Evolutionary conservation across 2,888 invertebrate genomes (phyloP), one percentile per base, ranked within the genome.

Genomic region (Phengaris arion): DNA sequence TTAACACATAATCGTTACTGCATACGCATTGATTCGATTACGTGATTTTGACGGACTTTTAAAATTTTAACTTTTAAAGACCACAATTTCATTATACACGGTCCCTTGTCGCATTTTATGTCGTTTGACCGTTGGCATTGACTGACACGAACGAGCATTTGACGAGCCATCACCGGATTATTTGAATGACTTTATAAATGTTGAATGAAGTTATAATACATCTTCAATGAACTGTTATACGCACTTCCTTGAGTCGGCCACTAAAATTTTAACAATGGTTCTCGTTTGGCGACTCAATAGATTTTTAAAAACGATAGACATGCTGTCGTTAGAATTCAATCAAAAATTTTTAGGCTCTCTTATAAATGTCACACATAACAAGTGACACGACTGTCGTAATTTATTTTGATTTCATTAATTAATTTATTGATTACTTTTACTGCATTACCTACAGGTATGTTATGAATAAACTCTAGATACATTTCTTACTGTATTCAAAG

Each of bases 51-150:
- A 64, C 35, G 12, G 35, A 12, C 13, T 64, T 64, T 45, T 12
- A 35, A 35, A 64, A 64, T 12, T 64, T 45, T 6, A 13, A 59
- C 64, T 48, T 57, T 48, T 68, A 74, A 64, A 73, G 85, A 84
- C 84, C 81, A 81, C 86, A 83, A 87, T 86, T 83, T 80, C 79
- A 85, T 83, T 85, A 86, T 87, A 84, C 79, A 10, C 22, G 51
- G 59, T 68, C 74, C 59, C 59, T 68, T 72, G 74, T 74, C 73
- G 35, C 74, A 74, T 78, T 77, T 76, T 83, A 85, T 85, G 87
- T 88, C 88, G 85, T 86, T 89, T 91, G 92, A 91, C 90, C 90
- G 87, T 89, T 91, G 91, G 91, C 86, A 87, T 89, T 91, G 91
- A 91, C 86, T 92, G 92, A 91, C 91, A 87, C 84, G 81, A 77